These are phyloP conservation scores for Amiota mariae DNA, from an alignment of 2,888 invertebrate species.

Conservation along the genomic window DNA sequence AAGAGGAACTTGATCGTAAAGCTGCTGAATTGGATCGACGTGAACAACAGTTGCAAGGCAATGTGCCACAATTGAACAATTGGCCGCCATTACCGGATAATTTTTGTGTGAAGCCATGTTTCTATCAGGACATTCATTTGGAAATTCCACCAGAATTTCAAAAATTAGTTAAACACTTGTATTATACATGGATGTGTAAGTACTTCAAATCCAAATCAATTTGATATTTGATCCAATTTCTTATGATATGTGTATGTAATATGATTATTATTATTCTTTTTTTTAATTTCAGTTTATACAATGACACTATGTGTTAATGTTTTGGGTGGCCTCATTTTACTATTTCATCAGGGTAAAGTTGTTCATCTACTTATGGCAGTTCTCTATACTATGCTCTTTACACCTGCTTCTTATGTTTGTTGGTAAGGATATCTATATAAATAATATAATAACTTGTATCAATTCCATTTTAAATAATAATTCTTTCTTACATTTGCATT, in stretches of 20 bases:
- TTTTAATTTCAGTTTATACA: slow-evolving; percentile 84
- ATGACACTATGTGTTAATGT: slow-evolving; percentile 89
- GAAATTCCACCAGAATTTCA: slow-evolving; percentile 99
- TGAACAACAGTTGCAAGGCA: slow-evolving; percentile 85
- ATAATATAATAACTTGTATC: background rate
- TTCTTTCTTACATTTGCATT: slow-evolving; percentile 9
- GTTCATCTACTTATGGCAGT: slow-evolving; percentile 90
- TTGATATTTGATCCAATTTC: background rate
- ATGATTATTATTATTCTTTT: too few relatives aligned
- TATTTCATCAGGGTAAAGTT: slow-evolving; percentile 78
- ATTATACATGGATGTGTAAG: slow-evolving; percentile 98
- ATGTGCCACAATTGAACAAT: slow-evolving; percentile 88
- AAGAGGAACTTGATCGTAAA: slow-evolving; percentile 93
- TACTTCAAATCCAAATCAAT: slow-evolving; percentile 60
- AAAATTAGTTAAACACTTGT: slow-evolving; percentile 93
- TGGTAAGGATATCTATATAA: slow-evolving; percentile 78
- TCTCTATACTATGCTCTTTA: slow-evolving; percentile 90
- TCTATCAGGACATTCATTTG: slow-evolving; percentile 99
- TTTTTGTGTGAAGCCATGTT: slow-evolving; percentile 96
- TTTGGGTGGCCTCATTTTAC: slow-evolving; percentile 86
- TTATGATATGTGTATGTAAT: background rate
- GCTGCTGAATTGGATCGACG: slow-evolving; percentile 90
- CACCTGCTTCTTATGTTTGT: slow-evolving; percentile 97
- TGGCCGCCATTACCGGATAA: slow-evolving; percentile 98
- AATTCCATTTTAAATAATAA: background rate